Evolutionary conservation across 2,888 invertebrate species (phyloP).

Genomic region (Nephrotoma appendiculata): DNA sequence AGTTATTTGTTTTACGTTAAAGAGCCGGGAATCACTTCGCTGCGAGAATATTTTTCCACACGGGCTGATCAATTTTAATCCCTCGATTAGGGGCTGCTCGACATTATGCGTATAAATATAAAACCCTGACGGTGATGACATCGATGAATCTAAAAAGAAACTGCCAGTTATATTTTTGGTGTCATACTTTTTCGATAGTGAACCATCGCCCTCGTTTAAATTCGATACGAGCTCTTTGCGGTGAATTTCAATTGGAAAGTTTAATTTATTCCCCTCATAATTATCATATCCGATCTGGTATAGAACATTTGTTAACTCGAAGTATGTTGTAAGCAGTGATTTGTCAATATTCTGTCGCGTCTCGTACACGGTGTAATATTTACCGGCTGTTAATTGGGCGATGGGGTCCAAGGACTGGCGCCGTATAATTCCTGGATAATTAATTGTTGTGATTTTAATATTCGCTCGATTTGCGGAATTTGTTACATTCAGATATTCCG

Average conservation of each 20-base stretch:
- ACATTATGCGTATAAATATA: conserved; percentile 38
- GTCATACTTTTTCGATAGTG: conserved; percentile 9
- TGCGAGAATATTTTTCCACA: conserved; percentile 33
- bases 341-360: conserved; percentile 36
- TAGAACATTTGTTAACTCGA: conserved; percentile 35
- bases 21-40: conserved; percentile 34
- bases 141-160: conserved; percentile 37
- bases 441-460: conserved; percentile 38
- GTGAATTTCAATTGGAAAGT: conserved; percentile 33
- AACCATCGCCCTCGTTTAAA: conserved; percentile 9
- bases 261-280: conserved; percentile 32
- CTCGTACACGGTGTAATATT: conserved; percentile 37
- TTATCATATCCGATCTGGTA: conserved; percentile 34
- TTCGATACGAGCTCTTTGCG: conserved; percentile 16
- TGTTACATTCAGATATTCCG: conserved; percentile 29
- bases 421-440: conserved; percentile 36
- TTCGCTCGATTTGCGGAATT: conserved; percentile 26
- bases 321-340: conserved; percentile 37
- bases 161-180: conserved; percentile 34
- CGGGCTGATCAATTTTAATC: conserved; percentile 35
- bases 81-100: conserved; percentile 36
- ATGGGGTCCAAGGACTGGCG: conserved; percentile 33
- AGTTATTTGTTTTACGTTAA: conserved; percentile 35
- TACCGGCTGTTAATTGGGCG: conserved; percentile 32
- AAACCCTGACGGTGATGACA: conserved; percentile 37